Evolutionary conservation across 2,797 vertebrate species (phyloP).

Genomic region (Enteromius anoplus): DNA sequence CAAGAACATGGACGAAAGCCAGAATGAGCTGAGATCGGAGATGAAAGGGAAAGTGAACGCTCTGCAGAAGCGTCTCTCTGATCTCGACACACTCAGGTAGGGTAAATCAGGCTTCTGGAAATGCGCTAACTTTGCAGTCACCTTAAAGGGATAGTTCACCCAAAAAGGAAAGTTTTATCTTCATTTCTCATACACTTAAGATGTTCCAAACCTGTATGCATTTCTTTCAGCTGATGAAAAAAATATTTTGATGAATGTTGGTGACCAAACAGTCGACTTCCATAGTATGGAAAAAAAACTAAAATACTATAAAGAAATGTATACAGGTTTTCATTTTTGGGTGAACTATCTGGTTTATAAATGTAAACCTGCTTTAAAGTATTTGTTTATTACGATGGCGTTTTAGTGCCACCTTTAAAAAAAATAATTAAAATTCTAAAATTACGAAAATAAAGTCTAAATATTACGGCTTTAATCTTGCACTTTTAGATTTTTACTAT

Average conservation of each 20-base stretch:
- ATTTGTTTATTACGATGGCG: too few species aligned
- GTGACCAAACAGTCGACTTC: background rate
- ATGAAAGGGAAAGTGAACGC: constrained; percentile 78
- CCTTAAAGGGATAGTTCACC: background rate
- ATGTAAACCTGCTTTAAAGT: too few species aligned
- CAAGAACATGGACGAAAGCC: constrained; percentile 79
- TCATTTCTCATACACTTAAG: background rate
- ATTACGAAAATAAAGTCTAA: too few species aligned
- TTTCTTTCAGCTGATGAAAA: background rate
- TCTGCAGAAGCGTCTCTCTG: constrained; percentile 83
- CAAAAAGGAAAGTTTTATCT: background rate
- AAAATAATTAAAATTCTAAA: too few species aligned
- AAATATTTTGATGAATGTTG: background rate
- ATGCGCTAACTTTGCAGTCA: constrained; percentile 11
- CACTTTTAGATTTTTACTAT: too few species aligned
- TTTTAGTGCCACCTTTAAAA: too few species aligned
- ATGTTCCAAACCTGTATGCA: background rate
- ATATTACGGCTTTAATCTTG: too few species aligned
- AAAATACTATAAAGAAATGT: too few species aligned
- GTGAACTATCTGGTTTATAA: too few species aligned
- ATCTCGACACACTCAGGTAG: constrained; percentile 87
- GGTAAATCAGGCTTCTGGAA: background rate
- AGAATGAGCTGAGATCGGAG: constrained; percentile 82
- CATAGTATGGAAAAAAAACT: too few species aligned
- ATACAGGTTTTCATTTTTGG: too few species aligned